Base-by-base conservation (phyloP, 2,888 invertebrate genomes). In the Dasypolia templi region DNA sequence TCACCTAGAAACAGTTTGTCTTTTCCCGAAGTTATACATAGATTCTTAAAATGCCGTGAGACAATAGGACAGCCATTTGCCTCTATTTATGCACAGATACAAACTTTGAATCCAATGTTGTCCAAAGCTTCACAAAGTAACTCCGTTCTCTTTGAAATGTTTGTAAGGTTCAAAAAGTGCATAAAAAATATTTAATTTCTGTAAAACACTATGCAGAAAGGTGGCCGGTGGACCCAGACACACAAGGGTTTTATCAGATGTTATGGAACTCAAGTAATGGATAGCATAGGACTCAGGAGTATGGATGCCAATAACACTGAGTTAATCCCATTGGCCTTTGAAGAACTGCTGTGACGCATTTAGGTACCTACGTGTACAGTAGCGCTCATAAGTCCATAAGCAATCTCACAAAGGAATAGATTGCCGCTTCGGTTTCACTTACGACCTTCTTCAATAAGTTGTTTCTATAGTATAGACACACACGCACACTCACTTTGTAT, bases 81-180 rank as follows among this genome's bases (percentile, higher is more conserved):
- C 51, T 68, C 61, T 76, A 68, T 83, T 76, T 76, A 83, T 80
- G 76, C 53, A 58, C 58, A 76, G 72, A 70, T 75, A 66, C 63
- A 59, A 81, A 81, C 69, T 83, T 83, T 74, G 70, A 67, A 70
- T 83, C 58, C 63, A 64, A 63, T 70, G 51, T 56, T 79, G 74
- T 74, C 59, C 66, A 42, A 39, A 58, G 49, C 49, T 78, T 82
- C 65, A 55, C 65, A 62, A 69, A 72, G 56, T 78, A 69, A 69
- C 35, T 78, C 53, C 22, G 78, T 51, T 46, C 29, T 9, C 39
- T 80, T 82, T 70, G 32, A 72, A 80, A 72, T 77, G 26, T 65
- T 67, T 61, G 35, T 29, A 26, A 29, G n/a, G n/a, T n/a, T n/a
- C 12, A 39, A 61, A 61, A 62, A 63, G 53, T 53, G 14, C 42